These are phyloP conservation scores for Chouioia cunea DNA, from an alignment of 2,888 invertebrate genomes.

Conservation along the genomic window DNA sequence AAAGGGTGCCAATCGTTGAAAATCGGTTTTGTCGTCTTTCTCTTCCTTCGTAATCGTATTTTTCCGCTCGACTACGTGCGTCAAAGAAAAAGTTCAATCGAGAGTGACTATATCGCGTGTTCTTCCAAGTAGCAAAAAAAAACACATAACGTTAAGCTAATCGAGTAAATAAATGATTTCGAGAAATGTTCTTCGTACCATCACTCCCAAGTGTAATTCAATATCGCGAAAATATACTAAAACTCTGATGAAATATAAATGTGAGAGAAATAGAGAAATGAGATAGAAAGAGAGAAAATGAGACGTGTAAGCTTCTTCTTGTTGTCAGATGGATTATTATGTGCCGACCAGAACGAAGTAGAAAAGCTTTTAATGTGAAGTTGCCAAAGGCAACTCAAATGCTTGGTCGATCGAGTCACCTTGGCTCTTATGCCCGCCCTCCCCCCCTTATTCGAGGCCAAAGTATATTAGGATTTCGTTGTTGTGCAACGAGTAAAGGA, in stretches of 20 bases:
- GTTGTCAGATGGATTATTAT: conserved; percentile 17
- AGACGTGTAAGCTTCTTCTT: conserved; percentile 23
- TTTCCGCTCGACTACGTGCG: background rate
- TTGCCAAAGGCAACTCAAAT: conserved; percentile 55
- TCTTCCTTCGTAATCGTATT: conserved; percentile 13
- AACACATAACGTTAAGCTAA: background rate
- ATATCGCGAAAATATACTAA: conserved; percentile 7
- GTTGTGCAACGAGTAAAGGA: no score
- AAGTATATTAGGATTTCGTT: no score
- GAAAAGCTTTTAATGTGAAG: conserved; percentile 28
- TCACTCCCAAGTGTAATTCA: conserved; percentile 24
- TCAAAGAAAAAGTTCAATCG: conserved; percentile 7
- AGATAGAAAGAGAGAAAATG: conserved; percentile 6
- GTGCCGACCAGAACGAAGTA: background rate
- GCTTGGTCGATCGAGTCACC: conserved; percentile 57
- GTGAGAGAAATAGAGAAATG: background rate
- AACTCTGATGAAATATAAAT: background rate
- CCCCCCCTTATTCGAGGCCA: background rate
- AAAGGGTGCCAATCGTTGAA: background rate
- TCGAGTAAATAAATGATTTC: conserved; percentile 30
- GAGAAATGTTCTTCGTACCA: background rate
- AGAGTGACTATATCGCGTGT: no score
- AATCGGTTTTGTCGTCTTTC: conserved; percentile 12
- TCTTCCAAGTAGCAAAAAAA: no score
- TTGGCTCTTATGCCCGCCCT: background rate